A percentile compares a stretch with the other conserved stretches of the same genome.
Evolutionary conservation across 2,888 invertebrate species (phyloP).

Genomic region (Anorthoa munda): DNA sequence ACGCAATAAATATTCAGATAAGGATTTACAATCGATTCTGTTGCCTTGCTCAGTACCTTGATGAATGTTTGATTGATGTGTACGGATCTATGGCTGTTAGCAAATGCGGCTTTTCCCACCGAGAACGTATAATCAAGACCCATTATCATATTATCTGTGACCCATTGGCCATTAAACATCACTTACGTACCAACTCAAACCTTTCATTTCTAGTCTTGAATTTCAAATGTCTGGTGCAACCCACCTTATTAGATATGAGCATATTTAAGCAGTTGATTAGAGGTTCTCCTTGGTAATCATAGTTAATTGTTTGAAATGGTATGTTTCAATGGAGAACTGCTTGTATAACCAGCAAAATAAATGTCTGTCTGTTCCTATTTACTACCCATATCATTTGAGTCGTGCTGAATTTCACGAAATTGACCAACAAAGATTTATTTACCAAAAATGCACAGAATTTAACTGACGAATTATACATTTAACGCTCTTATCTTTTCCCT

Average conservation of each 20-base stretch:
- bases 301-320: constrained; percentile 15
- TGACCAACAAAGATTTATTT: neutral
- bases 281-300: constrained; percentile 27
- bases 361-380: too few relatives aligned
- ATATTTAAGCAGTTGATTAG: constrained; percentile 32
- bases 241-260: constrained; percentile 13
- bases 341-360: neutral
- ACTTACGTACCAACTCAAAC: neutral
- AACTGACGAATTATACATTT: neutral
- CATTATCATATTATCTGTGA: neutral
- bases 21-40: neutral
- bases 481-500: constrained; percentile 30
- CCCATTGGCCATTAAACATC: constrained; percentile 8
- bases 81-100: neutral
- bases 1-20: neutral
- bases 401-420: neutral
- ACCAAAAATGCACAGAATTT: neutral
- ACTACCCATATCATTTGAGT: neutral
- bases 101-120: constrained; percentile 32
- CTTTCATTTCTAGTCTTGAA: constrained; percentile 29
- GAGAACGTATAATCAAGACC: constrained; percentile 44
- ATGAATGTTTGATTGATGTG: neutral
- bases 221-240: constrained; percentile 25
- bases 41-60: neutral
- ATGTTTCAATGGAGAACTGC: neutral